These are phyloP conservation scores for Hycleus cichorii DNA, from an alignment of 1,140 invertebrate species.

Conservation along the genomic window DNA sequence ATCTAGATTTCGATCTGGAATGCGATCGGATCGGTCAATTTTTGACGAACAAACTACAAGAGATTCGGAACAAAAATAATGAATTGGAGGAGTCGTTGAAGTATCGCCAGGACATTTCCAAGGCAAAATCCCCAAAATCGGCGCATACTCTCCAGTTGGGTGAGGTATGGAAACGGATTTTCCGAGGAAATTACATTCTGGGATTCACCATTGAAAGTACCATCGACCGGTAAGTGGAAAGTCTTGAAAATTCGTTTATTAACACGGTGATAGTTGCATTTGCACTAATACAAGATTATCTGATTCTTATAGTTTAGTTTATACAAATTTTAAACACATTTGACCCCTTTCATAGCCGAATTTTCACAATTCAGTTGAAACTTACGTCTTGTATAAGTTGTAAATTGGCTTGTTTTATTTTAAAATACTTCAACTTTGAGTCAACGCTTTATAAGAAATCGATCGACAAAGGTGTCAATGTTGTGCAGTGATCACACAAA, in stretches of 20 bases:
- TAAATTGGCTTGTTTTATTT: no score
- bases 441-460: no score
- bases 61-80: constrained; percentile 12
- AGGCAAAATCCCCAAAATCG: not conserved
- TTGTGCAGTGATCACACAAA: no score
- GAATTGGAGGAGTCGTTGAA: constrained; percentile 5
- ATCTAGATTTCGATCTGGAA: constrained; percentile 12
- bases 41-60: constrained; percentile 13
- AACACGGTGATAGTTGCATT: no score
- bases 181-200: constrained; percentile 19
- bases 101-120: not conserved
- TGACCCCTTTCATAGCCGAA: no score
- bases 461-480: no score
- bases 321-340: no score
- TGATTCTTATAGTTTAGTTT: no score
- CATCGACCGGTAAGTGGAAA: constrained; percentile 1
- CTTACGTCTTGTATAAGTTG: no score
- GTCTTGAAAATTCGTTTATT: not conserved
- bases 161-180: constrained; percentile 16
- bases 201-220: constrained; percentile 18
- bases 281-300: no score
- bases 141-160: not conserved
- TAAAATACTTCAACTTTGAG: no score
- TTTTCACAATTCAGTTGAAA: no score
- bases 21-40: constrained; percentile 13